Evolutionary conservation across 92 coral and sea anemone genomes (phyloP).

Genomic region (Micromussa lordhowensis): DNA sequence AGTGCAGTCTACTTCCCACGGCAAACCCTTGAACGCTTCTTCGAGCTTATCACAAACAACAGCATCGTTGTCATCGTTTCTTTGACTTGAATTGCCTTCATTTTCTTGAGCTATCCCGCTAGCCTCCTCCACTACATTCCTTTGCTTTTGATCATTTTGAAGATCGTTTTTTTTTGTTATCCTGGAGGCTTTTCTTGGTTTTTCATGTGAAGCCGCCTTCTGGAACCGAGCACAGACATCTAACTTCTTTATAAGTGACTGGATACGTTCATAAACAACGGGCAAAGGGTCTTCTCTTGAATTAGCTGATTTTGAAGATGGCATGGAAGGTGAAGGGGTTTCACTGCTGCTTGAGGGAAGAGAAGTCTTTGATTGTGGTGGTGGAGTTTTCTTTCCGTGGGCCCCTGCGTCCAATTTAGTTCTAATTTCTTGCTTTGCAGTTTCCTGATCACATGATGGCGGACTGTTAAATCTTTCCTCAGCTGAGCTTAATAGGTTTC

Average conservation of each 20-base stretch:
- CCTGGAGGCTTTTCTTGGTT: neutral
- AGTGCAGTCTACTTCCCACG: constrained; percentile 3
- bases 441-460: neutral
- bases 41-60: neutral
- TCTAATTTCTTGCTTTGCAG: neutral
- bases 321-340: neutral
- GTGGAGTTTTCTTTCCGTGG: neutral
- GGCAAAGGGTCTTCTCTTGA: neutral
- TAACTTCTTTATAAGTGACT: constrained; percentile 5
- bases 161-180: neutral
- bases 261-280: neutral
- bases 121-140: neutral
- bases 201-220: neutral
- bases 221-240: neutral
- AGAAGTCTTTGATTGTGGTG: neutral
- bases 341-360: neutral
- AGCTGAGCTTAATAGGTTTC: constrained; percentile 6
- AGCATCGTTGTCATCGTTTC: neutral
- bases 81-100: neutral
- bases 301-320: neutral
- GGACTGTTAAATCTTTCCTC: neutral
- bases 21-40: constrained; percentile 1
- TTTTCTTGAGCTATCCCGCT: neutral
- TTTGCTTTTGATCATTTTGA: neutral
- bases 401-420: neutral